Evolutionary conservation across 2,888 invertebrate genomes (phyloP).

Genomic region (Neuroscelio doddi): DNA sequence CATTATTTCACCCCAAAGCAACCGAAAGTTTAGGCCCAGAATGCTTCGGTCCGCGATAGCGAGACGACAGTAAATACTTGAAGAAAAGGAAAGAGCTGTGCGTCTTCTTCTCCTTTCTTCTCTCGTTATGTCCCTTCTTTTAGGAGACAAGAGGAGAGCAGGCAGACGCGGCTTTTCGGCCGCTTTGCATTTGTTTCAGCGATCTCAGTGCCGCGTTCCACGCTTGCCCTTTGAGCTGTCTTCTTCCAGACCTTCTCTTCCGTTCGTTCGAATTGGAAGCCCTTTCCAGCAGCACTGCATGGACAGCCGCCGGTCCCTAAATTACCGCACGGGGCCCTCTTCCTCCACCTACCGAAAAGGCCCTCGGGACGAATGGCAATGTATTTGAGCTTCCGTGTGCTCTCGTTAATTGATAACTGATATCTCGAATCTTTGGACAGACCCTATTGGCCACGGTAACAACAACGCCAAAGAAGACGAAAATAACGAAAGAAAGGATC

Average conservation of each 20-base stretch:
- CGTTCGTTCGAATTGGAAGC: conserved; percentile 30
- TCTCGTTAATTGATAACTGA: conserved; percentile 68
- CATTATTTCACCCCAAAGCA: conserved; percentile 47
- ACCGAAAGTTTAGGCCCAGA: conserved; percentile 19
- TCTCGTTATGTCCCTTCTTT: conserved; percentile 40
- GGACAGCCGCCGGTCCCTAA: conserved; percentile 66
- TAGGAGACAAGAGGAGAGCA: conserved; percentile 33
- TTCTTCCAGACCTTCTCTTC: conserved; percentile 48
- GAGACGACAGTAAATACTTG: conserved; percentile 62
- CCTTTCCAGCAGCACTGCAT: conserved; percentile 35
- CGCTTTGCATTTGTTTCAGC: conserved; percentile 70
- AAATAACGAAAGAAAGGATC: no score
- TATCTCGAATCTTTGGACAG: conserved; percentile 60
- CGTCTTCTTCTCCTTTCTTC: conserved; percentile 40
- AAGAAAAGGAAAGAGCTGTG: conserved; percentile 62
- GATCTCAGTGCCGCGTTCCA: conserved; percentile 49
- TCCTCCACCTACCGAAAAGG: conserved; percentile 46
- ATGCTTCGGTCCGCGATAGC: conserved; percentile 30
- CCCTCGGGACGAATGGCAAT: conserved; percentile 54
- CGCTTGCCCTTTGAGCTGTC: conserved; percentile 53
- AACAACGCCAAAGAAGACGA: conserved; percentile 42
- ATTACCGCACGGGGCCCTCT: conserved; percentile 58
- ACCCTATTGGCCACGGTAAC: conserved; percentile 31
- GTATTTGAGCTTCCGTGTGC: conserved; percentile 59
- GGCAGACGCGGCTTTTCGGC: conserved; percentile 22